Evolutionary conservation across 1,140 invertebrate genomes (phyloP), one percentile per base, ranked within the genome.

Genomic region (Drosophila quadrilineata): DNA sequence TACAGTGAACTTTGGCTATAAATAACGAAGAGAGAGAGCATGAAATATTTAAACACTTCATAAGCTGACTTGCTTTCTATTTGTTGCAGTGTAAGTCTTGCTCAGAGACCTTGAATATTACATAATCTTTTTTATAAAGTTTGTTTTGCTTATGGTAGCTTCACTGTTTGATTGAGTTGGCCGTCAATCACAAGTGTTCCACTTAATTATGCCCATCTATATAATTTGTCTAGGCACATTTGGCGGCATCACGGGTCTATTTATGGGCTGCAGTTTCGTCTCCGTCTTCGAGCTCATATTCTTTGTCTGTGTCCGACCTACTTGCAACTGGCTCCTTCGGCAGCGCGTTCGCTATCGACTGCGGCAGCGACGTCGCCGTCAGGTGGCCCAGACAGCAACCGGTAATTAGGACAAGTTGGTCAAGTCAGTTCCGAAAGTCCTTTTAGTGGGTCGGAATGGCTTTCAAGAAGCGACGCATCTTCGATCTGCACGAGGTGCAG

Each of bases 201-300:
- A 17, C 8, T 1, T 21, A 46, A n/a, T 29, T 14, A 29, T 10
- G 8, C 9, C n/a, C 26, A n/a, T 54, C 26, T 40, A 26, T 49
- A 29, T 53, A 21, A 24, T 22, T 33, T 45, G 1, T n/a, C 29
- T 88, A 94, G 94, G 93, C 35, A 92, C 92, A 16, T 93, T 94
- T 56, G 93, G 93, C 0, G 93, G 93, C 14, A 89, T 94, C 3
- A 85, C 94, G 0, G 92, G 93, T n/a, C 79, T 94, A 31, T 92
- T 93, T 84, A 90, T 93, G 31, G 94, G 93, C 3, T 94, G 94
- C 75, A 94, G 93, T 48, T 90, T 94, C 3, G 92, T 94, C 46
- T 93, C 93, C 1, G 91, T 90, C 1, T 92, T 94, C 29, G 94
- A 94, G 74, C 75, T 94, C 6, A 33, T 94, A n/a, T 92, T 94